These are phyloP conservation scores for Apistogramma diplotaenia DNA, from an alignment of 2,113 vertebrate genomes.

Conservation along the genomic window DNA sequence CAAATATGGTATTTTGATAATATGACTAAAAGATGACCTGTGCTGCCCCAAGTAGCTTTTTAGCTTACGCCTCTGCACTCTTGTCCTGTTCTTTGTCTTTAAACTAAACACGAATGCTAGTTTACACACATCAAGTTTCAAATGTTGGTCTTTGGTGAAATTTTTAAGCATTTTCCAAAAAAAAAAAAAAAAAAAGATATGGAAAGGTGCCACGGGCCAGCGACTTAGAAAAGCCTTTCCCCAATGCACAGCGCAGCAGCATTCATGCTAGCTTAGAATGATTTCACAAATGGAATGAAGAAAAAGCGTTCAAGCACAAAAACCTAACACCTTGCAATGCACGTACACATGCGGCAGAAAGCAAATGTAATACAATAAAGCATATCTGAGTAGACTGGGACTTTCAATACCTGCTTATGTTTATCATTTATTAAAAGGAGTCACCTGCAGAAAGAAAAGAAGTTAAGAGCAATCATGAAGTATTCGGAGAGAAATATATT, in stretches of 20 bases:
- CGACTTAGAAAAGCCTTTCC: background rate
- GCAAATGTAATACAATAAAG: background rate
- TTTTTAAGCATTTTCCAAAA: background rate
- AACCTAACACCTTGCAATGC: background rate
- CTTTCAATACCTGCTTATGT: slow-evolving; percentile 50
- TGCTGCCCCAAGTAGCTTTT: slow-evolving; percentile 13
- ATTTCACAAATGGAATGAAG: background rate
- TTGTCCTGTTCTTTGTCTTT: background rate
- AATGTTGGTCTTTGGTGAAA: background rate
- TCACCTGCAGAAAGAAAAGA: slow-evolving; percentile 27
- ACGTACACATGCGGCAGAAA: background rate
- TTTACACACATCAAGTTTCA: background rate
- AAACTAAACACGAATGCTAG: background rate
- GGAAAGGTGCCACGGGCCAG: slow-evolving; percentile 8
- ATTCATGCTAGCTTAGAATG: background rate
- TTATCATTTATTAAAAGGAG: slow-evolving; percentile 27
- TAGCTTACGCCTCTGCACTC: background rate
- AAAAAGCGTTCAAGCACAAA: background rate
- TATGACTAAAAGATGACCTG: background rate
- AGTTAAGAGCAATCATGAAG: background rate
- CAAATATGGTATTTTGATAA: background rate
- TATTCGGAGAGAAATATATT: background rate
- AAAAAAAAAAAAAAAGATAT: background rate
- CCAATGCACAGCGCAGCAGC: background rate
- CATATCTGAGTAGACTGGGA: background rate